Percentiles rank a stretch among this genome's conserved stretches.
Evolutionary conservation across 2,113 vertebrate species (phyloP).

Genomic region (Psilopsiagon aymara): DNA sequence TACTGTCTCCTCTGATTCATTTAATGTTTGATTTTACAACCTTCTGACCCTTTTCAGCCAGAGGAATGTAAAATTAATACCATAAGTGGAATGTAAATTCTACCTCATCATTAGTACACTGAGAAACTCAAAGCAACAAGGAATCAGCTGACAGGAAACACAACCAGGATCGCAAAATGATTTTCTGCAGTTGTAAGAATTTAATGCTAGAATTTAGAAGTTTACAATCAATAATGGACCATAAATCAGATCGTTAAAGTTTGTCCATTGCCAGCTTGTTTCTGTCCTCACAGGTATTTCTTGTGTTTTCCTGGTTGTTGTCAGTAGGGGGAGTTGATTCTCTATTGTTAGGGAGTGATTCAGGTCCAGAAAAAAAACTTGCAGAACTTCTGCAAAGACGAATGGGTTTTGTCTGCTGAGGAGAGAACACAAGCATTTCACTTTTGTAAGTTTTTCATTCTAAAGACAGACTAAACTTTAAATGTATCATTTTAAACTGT

Average conservation of each 20-base stretch:
- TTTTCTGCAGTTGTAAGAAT: constrained; percentile 78
- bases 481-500: not conserved
- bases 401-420: not conserved
- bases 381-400: constrained; percentile 7
- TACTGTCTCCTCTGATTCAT: constrained; percentile 84
- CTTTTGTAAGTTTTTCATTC: not conserved
- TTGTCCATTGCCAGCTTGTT: constrained; percentile 68
- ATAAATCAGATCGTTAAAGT: constrained; percentile 78
- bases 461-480: not conserved
- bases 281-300: constrained; percentile 55
- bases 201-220: constrained; percentile 79
- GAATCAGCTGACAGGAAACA: constrained; percentile 79
- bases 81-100: constrained; percentile 85
- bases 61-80: constrained; percentile 87
- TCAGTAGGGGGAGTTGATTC: constrained; percentile 95
- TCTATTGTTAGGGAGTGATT: constrained; percentile 82
- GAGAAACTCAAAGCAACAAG: constrained; percentile 69
- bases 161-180: constrained; percentile 67
- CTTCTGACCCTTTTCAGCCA: constrained; percentile 83
- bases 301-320: constrained; percentile 77
- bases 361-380: not conserved
- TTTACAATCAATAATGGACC: constrained; percentile 79
- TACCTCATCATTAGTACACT: constrained; percentile 79
- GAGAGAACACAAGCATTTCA: not conserved
- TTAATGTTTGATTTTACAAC: constrained; percentile 87